Base-by-base conservation (phyloP, 1,140 invertebrate genomes). In the Heterodera carotae region DNA sequence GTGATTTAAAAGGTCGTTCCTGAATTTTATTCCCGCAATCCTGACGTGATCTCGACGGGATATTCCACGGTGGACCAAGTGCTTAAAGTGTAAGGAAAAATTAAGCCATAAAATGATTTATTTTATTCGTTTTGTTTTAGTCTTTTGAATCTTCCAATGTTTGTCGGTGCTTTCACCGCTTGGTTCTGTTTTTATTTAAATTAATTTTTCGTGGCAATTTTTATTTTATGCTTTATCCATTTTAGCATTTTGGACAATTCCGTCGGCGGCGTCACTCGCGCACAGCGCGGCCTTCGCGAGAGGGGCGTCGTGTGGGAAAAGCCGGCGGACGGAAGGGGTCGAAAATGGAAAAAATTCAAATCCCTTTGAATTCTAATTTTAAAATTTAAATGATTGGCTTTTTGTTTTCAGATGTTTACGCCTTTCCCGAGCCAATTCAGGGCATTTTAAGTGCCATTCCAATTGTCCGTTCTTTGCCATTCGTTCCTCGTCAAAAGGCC, bases 111-210 rank as follows among this genome's bases (percentile, higher is more conserved):
- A 29, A 43, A 25, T 43, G 15, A 71, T 22, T 67, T 34, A 25
- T 31, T 10, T 33, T 29, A 36, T 36, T 29, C 53, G 8, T n/a
- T 12, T 66, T 62, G 29, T 36, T 69, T 25, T 56, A 76, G 60
- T 72, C 60, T 80, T 2, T 69, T 88, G 36, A 84, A 83, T 8
- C 85, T 88, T 76, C 86, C 86, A 1, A 88, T 88, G 79, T 89
- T 89, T 79, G 80, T 88, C 33, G 89, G 88, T 10, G 88, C 86
- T 29, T 66, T 88, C 18, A 73, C 87, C 43, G 88, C 88, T 22
- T 88, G 85, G 69, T 81, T 89, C 59, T 75, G 89, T 48, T 56
- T 22, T 56, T n/a, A 2, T 56, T 56, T 56, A 18, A 56, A 56
- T 22, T 56, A 56, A 18, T 56, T 25, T 56, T 48, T 69, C 15